Conservation (phyloP, 2,888 invertebrate species). For the Mimachlamys varia region DNA sequence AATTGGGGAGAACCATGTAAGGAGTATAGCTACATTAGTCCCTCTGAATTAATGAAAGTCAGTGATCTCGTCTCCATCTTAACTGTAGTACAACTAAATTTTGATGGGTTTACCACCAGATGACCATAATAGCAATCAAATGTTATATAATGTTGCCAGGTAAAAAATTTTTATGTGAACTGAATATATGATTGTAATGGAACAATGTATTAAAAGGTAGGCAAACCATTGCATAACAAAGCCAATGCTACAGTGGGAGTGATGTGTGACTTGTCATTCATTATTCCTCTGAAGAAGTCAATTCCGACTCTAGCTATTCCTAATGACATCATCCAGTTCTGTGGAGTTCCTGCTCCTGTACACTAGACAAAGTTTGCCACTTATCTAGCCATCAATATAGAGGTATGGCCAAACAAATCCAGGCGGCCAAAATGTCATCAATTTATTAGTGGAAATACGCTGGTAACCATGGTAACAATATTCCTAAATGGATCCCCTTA, state of each 20-base stretch:
- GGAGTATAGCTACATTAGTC: no score
- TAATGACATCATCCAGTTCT: neutral
- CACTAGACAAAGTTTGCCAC: neutral
- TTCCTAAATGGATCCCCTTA: neutral
- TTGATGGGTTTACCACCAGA: no score
- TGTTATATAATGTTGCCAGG: neutral
- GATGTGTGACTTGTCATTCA: neutral
- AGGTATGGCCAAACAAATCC: neutral
- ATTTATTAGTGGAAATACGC: neutral
- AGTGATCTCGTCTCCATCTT: no score
- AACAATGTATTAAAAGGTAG: no score
- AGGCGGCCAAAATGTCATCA: neutral
- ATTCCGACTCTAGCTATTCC: no score
- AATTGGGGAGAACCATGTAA: no score
- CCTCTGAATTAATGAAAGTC: no score
- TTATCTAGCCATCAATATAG: neutral
- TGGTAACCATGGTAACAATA: constrained; percentile 7
- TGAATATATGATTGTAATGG: no score
- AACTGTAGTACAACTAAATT: no score
- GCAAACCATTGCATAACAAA: neutral
- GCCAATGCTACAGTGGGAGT: neutral
- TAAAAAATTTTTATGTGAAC: neutral
- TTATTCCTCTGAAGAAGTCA: no score
- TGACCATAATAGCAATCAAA: neutral
- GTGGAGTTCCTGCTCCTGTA: neutral